Conservation (phyloP, 2,797 vertebrate genomes). For the Pseudocheirus occidentalis region DNA sequence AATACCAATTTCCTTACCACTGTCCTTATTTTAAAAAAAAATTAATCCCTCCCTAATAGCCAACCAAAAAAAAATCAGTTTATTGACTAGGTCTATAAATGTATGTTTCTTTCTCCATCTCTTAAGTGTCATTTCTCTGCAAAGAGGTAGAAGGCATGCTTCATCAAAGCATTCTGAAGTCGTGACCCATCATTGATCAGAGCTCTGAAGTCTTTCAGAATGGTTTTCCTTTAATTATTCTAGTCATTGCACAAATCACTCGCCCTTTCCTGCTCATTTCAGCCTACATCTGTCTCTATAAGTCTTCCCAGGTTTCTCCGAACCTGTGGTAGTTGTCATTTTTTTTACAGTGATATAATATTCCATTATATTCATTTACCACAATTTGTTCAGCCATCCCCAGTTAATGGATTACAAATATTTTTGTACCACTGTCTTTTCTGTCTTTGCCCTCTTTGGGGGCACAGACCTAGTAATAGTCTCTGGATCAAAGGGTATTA, state of each 20-base stretch:
- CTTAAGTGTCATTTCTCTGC: not conserved
- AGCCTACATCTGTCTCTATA: not conserved
- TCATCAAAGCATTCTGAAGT: not conserved
- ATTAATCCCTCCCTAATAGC: not conserved
- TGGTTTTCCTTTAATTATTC: not conserved
- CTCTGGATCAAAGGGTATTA: not conserved
- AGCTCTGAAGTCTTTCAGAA: not conserved
- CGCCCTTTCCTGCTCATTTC: not conserved
- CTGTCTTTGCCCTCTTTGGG: not conserved
- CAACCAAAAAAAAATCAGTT: not conserved
- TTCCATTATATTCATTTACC: not conserved
- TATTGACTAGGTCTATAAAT: not conserved
- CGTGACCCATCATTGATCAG: not conserved
- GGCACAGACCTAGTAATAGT: not conserved
- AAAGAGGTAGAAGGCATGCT: not conserved
- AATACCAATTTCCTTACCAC: not conserved
- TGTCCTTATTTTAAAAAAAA: not conserved
- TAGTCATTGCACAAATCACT: not conserved
- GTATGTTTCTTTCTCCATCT: not conserved
- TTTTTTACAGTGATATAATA: not conserved
- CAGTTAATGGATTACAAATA: not conserved
- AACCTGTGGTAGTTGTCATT: not conserved
- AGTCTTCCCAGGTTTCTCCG: not conserved
- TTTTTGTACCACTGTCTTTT: not conserved
- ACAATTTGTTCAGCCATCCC: not conserved